Base-by-base conservation (phyloP, 2,888 invertebrate species). In the Heliconius hortense region DNA sequence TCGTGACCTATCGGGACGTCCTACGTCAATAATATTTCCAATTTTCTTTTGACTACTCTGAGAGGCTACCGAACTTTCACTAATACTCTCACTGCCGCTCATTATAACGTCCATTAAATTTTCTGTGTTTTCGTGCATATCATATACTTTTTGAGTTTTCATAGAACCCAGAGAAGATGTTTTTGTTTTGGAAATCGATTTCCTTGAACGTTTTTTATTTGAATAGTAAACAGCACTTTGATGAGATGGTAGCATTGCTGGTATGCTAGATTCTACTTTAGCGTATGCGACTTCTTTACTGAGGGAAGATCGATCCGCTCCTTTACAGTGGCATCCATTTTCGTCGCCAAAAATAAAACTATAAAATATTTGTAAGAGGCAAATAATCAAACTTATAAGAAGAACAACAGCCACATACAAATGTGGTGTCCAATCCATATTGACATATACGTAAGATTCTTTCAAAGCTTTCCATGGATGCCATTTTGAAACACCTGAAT, bases 61-160 rank as follows among this genome's bases (percentile, higher is more conserved):
- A n/a, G 76, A 73, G 3, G 68, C 43, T 5, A 67, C 39, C 15
- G 76, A 77, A 43, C 68, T 74, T 15, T 74, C 74, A 13, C 81
- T 82, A 1, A 74, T 76, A 3, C 81, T 80, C 72, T 87, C 89
- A 69, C 84, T 84, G 21, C 86, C 88, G 76, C 89, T 91, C 83
- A 89, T 82, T 68, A 89, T 86, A 10, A 91, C 85, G 0, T 85
- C 82, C 91, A 93, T 91, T 5, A 88, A 48, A 76, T 89, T 90
- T 79, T 93, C 92, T 1, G 85, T 84, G 71, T 92, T 90, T 60
- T 92, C 91, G 76, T 93, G 90, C 67, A 92, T 79, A 81, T 94
- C 92, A 81, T 87, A 92, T 28, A 93, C 90, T 79, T 83, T 88
- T 79, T 90, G 89, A 0, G 88, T 88, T 71, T 78, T 83, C 31